phyloP scores from a whole-genome alignment of 2,888 invertebrate species.

The Aproaerema taeniolella region DNA sequence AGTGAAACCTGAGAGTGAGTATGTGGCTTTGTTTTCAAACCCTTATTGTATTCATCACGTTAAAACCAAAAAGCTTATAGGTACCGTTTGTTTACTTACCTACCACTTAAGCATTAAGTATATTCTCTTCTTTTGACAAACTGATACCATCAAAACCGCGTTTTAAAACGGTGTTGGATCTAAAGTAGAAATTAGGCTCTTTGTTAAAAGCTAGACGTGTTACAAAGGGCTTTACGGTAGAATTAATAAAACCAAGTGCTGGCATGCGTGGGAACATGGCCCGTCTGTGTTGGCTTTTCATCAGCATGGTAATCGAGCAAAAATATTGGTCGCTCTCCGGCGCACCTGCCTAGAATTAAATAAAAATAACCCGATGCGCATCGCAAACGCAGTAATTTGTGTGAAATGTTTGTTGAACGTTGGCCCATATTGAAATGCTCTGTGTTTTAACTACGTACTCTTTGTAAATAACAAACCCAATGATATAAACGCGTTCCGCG shows the following conservation, averaged over 20 bases:
- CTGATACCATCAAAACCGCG: too few species aligned
- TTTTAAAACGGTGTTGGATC: too few species aligned
- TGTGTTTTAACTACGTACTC: slow-evolving; percentile 14
- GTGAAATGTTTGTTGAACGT: slow-evolving; percentile 48
- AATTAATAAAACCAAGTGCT: slow-evolving; percentile 46
- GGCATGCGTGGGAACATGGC: slow-evolving; percentile 38
- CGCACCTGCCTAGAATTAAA: slow-evolving; percentile 72
- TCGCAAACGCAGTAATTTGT: slow-evolving; percentile 56
- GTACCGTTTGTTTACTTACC: too few species aligned
- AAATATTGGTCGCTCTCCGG: slow-evolving; percentile 61
- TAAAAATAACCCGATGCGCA: slow-evolving; percentile 67
- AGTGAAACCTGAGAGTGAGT: too few species aligned
- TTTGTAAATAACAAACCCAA: not conserved
- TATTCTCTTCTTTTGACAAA: too few species aligned
- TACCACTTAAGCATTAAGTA: too few species aligned
- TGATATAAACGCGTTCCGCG: too few species aligned
- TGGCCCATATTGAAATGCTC: slow-evolving; percentile 45
- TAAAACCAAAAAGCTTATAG: too few species aligned
- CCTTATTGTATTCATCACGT: too few species aligned
- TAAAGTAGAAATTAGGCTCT: slow-evolving; percentile 1
- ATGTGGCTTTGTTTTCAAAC: too few species aligned
- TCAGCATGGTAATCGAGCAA: slow-evolving; percentile 75
- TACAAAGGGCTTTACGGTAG: slow-evolving; percentile 41
- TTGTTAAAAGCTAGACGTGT: slow-evolving; percentile 10
- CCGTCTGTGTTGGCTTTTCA: slow-evolving; percentile 70